Evolutionary conservation across 2,888 invertebrate species (phyloP).

Genomic region (Brachyopa scutellaris): DNA sequence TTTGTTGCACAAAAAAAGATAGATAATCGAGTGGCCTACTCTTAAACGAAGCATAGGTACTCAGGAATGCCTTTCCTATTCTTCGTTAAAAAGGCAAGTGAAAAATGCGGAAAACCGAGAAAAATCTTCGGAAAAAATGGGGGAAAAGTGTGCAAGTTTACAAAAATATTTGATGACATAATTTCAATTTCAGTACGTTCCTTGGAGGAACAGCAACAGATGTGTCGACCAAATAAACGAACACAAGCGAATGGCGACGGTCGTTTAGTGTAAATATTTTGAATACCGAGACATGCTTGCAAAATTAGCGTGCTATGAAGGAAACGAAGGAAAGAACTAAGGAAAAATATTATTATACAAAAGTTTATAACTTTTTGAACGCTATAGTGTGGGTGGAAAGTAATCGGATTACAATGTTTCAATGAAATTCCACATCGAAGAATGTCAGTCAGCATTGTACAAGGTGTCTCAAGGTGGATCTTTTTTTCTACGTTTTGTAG

Average conservation of each 20-base stretch:
- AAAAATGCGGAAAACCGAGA: slow-evolving; percentile 39
- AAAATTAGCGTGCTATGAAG: slow-evolving; percentile 32
- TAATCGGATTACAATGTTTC: slow-evolving; percentile 35
- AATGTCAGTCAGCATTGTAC: too few relatives aligned
- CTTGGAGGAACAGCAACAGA: slow-evolving; percentile 58
- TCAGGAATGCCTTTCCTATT: slow-evolving; percentile 2
- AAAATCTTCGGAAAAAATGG: background rate
- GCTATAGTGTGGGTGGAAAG: slow-evolving; percentile 38
- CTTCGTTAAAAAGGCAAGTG: background rate
- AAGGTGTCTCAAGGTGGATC: too few relatives aligned
- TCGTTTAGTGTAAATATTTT: slow-evolving; percentile 60
- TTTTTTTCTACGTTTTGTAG: too few relatives aligned
- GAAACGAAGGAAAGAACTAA: background rate
- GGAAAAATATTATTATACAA: too few relatives aligned
- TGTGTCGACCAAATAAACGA: slow-evolving; percentile 42
- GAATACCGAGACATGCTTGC: slow-evolving; percentile 57
- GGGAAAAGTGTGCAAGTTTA: slow-evolving; percentile 9
- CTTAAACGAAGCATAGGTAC: slow-evolving; percentile 23
- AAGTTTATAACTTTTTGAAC: slow-evolving; percentile 2
- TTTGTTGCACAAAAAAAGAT: slow-evolving; percentile 34
- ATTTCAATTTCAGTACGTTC: slow-evolving; percentile 59
- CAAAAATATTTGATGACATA: slow-evolving; percentile 67
- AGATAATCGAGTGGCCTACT: slow-evolving; percentile 49
- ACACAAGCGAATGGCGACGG: background rate
- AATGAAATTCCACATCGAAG: slow-evolving; percentile 28